These are phyloP conservation scores for Malacosoma neustria DNA, from an alignment of 2,888 invertebrate species.

Conservation along the genomic window DNA sequence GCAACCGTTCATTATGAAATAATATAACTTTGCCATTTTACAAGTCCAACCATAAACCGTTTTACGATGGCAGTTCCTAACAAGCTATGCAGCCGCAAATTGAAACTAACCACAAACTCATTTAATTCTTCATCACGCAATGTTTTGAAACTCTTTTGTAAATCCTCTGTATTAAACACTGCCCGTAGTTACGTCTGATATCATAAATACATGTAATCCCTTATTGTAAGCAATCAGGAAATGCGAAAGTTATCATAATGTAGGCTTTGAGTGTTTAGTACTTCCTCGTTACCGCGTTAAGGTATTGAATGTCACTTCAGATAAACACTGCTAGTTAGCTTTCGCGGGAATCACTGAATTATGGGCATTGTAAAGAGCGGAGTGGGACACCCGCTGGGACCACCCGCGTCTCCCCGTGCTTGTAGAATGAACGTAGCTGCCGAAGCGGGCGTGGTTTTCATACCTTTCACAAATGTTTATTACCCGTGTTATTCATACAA, in stretches of 20 bases:
- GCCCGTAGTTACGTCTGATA: slow-evolving; percentile 8
- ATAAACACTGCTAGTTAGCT: slow-evolving; percentile 50
- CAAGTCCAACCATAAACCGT: slow-evolving; percentile 32
- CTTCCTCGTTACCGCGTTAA: slow-evolving; percentile 39
- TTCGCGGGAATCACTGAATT: slow-evolving; percentile 66
- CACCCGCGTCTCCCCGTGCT: slow-evolving; percentile 47
- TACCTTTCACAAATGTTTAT: slow-evolving; percentile 7
- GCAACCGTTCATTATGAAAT: slow-evolving; percentile 5
- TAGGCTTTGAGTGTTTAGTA: slow-evolving; percentile 43
- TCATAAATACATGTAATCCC: not conserved
- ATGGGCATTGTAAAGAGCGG: slow-evolving; percentile 53
- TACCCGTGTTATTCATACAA: slow-evolving; percentile 5
- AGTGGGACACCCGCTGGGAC: slow-evolving; percentile 59
- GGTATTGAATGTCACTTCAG: slow-evolving; percentile 49
- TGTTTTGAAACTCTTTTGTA: slow-evolving; percentile 24
- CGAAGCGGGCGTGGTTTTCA: slow-evolving; percentile 16
- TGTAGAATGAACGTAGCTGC: slow-evolving; percentile 23
- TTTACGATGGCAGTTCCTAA: slow-evolving; percentile 39
- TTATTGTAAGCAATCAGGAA: not conserved
- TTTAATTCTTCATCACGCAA: slow-evolving; percentile 52
- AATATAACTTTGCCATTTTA: slow-evolving; percentile 21
- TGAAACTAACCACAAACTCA: slow-evolving; percentile 51
- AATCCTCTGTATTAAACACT: slow-evolving; percentile 12
- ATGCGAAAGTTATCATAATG: slow-evolving; percentile 22
- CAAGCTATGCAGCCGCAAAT: slow-evolving; percentile 50